Percentiles rank a stretch among this genome's conserved stretches.
phyloP scores from a whole-genome alignment of 2,888 invertebrate genomes.

The Eumacrocentrus americanus region DNA sequence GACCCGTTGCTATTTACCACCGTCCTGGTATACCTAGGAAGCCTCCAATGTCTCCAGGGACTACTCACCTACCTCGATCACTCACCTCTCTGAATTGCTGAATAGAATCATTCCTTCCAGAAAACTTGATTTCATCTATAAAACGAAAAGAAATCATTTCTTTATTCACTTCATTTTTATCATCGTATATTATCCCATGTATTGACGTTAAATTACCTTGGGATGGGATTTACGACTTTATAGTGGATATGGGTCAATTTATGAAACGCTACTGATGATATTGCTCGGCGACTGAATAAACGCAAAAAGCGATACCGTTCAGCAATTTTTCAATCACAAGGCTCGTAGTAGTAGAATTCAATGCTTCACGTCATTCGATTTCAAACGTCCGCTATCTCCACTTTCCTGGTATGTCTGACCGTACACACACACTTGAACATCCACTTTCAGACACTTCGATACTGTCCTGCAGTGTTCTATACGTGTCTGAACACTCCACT shows the following conservation, averaged over 20 bases:
- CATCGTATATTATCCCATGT: background rate
- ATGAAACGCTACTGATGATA: background rate
- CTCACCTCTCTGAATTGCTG: conserved; percentile 21
- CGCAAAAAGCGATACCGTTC: conserved; percentile 5
- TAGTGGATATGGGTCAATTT: conserved; percentile 12
- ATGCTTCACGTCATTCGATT: conserved; percentile 6
- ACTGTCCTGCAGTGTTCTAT: conserved; percentile 35
- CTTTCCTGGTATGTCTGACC: conserved; percentile 35
- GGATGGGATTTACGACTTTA: background rate
- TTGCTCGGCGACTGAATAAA: conserved; percentile 8
- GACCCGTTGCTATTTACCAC: conserved; percentile 47
- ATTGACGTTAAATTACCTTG: conserved; percentile 8
- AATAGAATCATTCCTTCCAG: conserved; percentile 4
- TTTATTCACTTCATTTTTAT: background rate
- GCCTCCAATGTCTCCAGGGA: conserved; percentile 10
- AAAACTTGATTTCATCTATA: background rate
- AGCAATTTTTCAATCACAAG: conserved; percentile 21
- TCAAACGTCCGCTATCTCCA: conserved; percentile 4
- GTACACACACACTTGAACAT: conserved; percentile 5
- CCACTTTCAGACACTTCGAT: conserved; percentile 29
- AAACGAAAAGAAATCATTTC: background rate
- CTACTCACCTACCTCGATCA: conserved; percentile 5
- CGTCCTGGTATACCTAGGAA: conserved; percentile 25
- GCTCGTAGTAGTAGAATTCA: conserved; percentile 9
- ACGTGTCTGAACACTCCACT: conserved; percentile 40